A percentile compares a stretch with the other conserved stretches of the same genome.
Evolutionary conservation across 2,113 vertebrate genomes (phyloP).

Genomic region (Perca schrenkii): DNA sequence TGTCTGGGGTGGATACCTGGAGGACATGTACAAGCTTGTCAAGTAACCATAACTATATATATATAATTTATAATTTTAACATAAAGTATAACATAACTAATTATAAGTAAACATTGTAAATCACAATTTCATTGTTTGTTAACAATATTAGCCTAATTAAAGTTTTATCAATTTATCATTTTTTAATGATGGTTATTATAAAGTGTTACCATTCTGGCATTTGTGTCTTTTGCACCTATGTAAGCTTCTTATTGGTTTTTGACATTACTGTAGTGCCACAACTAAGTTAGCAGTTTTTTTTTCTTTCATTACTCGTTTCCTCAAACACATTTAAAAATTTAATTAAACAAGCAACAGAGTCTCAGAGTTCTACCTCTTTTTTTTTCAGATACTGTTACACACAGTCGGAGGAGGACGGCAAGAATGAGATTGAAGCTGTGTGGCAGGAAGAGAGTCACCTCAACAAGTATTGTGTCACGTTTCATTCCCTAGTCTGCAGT

Average conservation of each 20-base stretch:
- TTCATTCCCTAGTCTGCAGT: conserved; percentile 1
- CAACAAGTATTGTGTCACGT: conserved; percentile 53
- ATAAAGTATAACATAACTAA: too few relatives aligned
- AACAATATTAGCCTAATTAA: too few relatives aligned
- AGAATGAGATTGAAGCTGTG: conserved; percentile 54
- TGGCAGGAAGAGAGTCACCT: conserved; percentile 70
- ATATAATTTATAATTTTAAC: too few relatives aligned
- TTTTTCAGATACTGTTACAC: conserved; percentile 55
- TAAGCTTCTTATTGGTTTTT: background rate
- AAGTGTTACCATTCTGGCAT: background rate
- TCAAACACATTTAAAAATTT: background rate
- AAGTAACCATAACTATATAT: conserved; percentile 20
- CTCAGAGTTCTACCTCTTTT: background rate
- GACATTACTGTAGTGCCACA: background rate
- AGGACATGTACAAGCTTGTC: conserved; percentile 60
- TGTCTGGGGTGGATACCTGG: conserved; percentile 61
- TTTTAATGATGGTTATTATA: too few relatives aligned
- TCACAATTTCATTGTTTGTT: too few relatives aligned
- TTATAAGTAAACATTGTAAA: too few relatives aligned
- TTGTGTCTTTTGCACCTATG: background rate
- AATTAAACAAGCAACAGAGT: background rate
- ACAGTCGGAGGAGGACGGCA: conserved; percentile 41
- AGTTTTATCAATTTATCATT: too few relatives aligned
- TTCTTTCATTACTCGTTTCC: background rate
- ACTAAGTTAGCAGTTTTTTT: background rate